Base-by-base conservation (phyloP, 2,113 vertebrate genomes). In the Coreoperca whiteheadi region DNA sequence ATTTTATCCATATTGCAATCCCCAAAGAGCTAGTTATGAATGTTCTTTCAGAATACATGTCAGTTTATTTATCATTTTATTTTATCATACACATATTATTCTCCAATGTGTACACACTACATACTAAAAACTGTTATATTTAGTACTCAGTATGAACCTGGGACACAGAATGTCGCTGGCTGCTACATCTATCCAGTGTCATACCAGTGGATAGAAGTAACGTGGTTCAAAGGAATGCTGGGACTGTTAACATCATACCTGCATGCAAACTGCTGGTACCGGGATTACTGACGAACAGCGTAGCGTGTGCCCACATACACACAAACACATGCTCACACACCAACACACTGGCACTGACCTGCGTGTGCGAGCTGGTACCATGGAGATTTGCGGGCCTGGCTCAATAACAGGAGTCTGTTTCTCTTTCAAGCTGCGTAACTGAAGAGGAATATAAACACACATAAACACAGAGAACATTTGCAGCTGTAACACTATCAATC, bases 361-460 rank as follows among this genome's bases (percentile, higher is more conserved):
- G 91, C 96, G 94, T n/a, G 94, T 65, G 67, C 95, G 95, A 46
- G 86, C 50, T 53, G 94, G 95, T 81, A 94, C 93, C 83, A 92
- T 90, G 83, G 96, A 90, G 83, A 94, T 92, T 4, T 87, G 92
- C 8, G 92, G 88, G 65, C 86, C 94, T 81, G 91, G 94, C 85
- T 95, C 95, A 81, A 96, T 96, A 89, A 96, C 90, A 70, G 95
- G 91, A 50, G 92, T 77, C 88, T 95, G 90, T 90, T 96, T 96
- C 90, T 94, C 93, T 74, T 92, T 96, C 93, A 96, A 94, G 34
- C 87, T 94, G 82, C 95, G 95, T 90, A 96, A 85, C 96, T 96
- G 89, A 87, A 85, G 79, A 89, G 70, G 74, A 84, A 91, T 79
- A 92, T 88, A 91, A 91, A 92, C 88, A 92, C 74, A 84, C 64